These are phyloP conservation scores for Nipponacmea schrenckii DNA, from an alignment of 2,888 invertebrate genomes.

Conservation along the genomic window DNA sequence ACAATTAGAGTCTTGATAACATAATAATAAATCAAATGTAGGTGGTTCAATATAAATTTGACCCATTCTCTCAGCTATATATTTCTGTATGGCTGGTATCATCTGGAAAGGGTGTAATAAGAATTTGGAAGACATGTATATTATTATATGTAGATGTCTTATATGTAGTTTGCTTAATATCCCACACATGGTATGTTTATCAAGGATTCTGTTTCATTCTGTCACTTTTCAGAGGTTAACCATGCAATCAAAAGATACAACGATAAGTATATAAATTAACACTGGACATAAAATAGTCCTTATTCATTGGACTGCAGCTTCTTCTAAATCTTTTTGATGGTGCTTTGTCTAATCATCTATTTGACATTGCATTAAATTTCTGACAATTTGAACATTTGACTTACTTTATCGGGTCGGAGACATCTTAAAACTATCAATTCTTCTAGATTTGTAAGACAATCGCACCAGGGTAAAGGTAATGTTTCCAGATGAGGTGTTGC, in stretches of 20 bases:
- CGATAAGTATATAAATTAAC: too few species aligned
- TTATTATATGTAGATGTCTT: not conserved
- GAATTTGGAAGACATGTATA: too few species aligned
- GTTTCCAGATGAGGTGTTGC: slow-evolving; percentile 77
- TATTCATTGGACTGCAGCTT: too few species aligned
- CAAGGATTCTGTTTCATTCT: too few species aligned
- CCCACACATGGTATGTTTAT: not conserved
- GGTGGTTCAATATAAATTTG: slow-evolving; percentile 65
- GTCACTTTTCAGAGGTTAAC: too few species aligned
- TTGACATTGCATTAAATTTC: too few species aligned
- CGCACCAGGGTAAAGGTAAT: slow-evolving; percentile 77
- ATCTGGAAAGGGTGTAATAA: slow-evolving; percentile 44
- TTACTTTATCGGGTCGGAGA: slow-evolving; percentile 65
- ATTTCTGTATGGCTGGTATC: slow-evolving; percentile 64
- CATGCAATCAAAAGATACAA: too few species aligned
- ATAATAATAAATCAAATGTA: slow-evolving; percentile 65
- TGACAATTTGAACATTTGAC: not conserved
- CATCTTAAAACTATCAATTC: slow-evolving; percentile 73
- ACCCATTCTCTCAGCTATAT: slow-evolving; percentile 63
- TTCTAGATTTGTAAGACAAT: slow-evolving; percentile 73
- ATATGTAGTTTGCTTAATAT: not conserved
- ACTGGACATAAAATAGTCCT: too few species aligned
- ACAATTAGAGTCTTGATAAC: slow-evolving; percentile 62
- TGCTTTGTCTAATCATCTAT: too few species aligned
- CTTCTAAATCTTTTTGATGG: too few species aligned